Evolutionary conservation across 2,888 invertebrate species (phyloP), one percentile per base, ranked within the genome.

Genomic region (Eulithis testata): DNA sequence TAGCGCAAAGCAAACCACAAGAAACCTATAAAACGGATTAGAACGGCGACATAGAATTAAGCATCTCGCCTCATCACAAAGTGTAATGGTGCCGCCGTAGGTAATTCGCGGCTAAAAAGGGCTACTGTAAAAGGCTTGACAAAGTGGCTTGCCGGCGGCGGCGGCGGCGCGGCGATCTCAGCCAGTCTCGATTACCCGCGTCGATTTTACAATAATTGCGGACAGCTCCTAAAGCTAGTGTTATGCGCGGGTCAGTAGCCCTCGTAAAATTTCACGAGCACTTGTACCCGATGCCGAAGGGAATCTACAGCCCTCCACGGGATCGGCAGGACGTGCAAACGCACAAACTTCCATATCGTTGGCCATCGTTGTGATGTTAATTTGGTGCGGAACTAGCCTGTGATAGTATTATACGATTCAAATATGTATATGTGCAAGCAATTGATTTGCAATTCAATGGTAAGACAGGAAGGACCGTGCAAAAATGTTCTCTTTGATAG

Each of bases 191-290:
- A 84, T 86, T 85, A 83, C 80, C 75, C 78, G 76, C 79, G 78
- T 84, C 83, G 80, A 83, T 83, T 86, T 83, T 77, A 83, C 81
- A 81, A 81, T 88, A 85, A 88, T 87, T 86, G 87, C 81, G 78
- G 76, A 83, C 81, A 83, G 80, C 80, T 83, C 80, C 81, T 84
- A 84, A 81, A 82, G 83, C 82, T 80, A 83, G 83, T 82, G 83
- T 79, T 82, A 84, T 82, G 82, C 77, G 79, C 74, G 79, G 83
- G 85, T 87, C 85, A 86, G 86, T 85, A 85, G 86, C 82, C 78
- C 74, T 85, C 87, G 81, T 90, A 84, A 90, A 89, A 84, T 82
- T 87, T 88, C 82, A 88, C 79, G 87, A 88, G 79, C 84, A 79
- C 81, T 85, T 70, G 62, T 70, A 62, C 64, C 65, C 65, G 57